phyloP scores from a whole-genome alignment of 2,888 invertebrate genomes.

The Eristalis arbustorum region DNA sequence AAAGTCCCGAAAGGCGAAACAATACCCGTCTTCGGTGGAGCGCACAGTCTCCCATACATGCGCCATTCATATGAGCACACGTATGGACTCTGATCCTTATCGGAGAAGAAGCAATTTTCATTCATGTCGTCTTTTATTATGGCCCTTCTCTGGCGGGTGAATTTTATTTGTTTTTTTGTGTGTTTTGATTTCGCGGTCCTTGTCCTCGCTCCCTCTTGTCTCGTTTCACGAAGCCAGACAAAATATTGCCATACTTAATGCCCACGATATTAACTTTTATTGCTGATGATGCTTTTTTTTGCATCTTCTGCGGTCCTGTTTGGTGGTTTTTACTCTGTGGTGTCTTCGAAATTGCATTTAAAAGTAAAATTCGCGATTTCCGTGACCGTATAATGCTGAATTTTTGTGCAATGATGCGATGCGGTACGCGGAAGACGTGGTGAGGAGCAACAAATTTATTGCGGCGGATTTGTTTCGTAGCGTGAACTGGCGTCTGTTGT shows the following conservation, averaged over 20 bases:
- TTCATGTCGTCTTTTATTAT: slow-evolving; percentile 68
- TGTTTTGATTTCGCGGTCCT: not conserved
- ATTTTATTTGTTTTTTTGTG: slow-evolving; percentile 6
- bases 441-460: not conserved
- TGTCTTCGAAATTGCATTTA: slow-evolving; percentile 37
- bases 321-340: slow-evolving; percentile 11
- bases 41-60: slow-evolving; percentile 11
- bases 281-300: slow-evolving; percentile 37
- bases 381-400: slow-evolving; percentile 41
- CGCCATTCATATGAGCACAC: slow-evolving; percentile 33
- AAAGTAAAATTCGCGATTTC: slow-evolving; percentile 40
- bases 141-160: slow-evolving; percentile 18
- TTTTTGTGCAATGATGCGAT: slow-evolving; percentile 20
- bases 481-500: not conserved
- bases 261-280: slow-evolving; percentile 67
- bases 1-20: slow-evolving; percentile 69
- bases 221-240: slow-evolving; percentile 34
- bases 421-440: slow-evolving; percentile 4
- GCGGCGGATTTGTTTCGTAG: not conserved
- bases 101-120: slow-evolving; percentile 67
- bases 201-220: slow-evolving; percentile 29
- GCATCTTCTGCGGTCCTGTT: slow-evolving; percentile 5
- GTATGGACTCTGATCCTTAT: slow-evolving; percentile 62
- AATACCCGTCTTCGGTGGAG: slow-evolving; percentile 51
- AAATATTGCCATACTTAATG: slow-evolving; percentile 62